A percentile compares a stretch with the other conserved stretches of the same genome.
phyloP scores from a whole-genome alignment of 1,140 invertebrate genomes.

The Akabosia matsudoensis region DNA sequence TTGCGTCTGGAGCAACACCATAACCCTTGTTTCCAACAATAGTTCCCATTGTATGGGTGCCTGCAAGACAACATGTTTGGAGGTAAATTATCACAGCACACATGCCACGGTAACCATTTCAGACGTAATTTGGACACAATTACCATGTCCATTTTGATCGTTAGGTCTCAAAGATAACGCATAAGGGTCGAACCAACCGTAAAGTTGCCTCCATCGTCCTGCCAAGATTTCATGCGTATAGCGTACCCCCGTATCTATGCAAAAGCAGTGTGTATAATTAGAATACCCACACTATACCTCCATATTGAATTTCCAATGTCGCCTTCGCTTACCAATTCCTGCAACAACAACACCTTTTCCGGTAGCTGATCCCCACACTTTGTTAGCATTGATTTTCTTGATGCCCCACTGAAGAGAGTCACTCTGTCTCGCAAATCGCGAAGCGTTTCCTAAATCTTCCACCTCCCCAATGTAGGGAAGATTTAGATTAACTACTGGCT shows the following conservation, averaged over 20 bases:
- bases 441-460: not conserved
- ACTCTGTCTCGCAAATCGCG: not conserved
- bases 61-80: no score
- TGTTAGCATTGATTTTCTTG: not conserved
- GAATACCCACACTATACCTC: no score
- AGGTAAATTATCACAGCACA: no score
- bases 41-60: not conserved
- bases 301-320: no score
- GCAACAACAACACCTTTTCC: not conserved
- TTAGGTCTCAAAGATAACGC: not conserved
- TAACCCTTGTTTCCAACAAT: not conserved
- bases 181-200: not conserved
- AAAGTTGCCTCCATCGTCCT: not conserved
- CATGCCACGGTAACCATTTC: no score
- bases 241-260: not conserved
- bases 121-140: no score
- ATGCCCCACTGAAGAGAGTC: not conserved
- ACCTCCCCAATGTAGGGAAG: not conserved
- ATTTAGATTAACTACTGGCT: not conserved
- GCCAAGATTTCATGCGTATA: not conserved
- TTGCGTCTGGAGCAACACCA: constrained; percentile 5
- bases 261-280: no score
- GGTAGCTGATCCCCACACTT: not conserved
- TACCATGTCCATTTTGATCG: not conserved
- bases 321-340: not conserved